Conservation (phyloP, 2,888 invertebrate genomes). For the Galerucella nymphaeae region DNA sequence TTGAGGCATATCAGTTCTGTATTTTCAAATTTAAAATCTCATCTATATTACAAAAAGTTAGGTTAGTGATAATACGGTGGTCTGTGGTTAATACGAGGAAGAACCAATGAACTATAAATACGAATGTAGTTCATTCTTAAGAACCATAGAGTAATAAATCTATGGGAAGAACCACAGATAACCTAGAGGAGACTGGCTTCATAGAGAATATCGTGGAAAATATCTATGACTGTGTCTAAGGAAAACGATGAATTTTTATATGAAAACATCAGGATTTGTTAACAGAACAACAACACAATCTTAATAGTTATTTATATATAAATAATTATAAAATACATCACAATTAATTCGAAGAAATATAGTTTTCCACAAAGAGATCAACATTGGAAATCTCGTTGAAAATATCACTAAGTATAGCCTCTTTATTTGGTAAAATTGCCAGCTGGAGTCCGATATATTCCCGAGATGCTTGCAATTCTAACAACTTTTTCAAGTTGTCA, state of each 20-base stretch:
- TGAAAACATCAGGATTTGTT: background rate
- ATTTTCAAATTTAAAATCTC: background rate
- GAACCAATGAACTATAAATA: too few species aligned
- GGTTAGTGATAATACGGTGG: too few species aligned
- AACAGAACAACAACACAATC: background rate
- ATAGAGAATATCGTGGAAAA: too few species aligned
- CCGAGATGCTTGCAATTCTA: conserved; percentile 49
- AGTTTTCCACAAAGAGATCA: conserved; percentile 52
- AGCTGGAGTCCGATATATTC: conserved; percentile 50
- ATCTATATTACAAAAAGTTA: background rate
- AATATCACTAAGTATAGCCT: conserved; percentile 47
- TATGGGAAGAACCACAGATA: too few species aligned
- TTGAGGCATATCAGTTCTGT: conserved; percentile 75
- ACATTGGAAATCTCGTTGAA: conserved; percentile 50
- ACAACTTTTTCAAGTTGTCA: conserved; percentile 47
- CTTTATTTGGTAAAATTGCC: conserved; percentile 48
- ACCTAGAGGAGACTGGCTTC: too few species aligned
- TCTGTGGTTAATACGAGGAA: too few species aligned
- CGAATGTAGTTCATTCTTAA: too few species aligned
- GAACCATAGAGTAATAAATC: too few species aligned
- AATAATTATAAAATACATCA: conserved; percentile 27
- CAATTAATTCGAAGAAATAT: conserved; percentile 47
- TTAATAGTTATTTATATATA: conserved; percentile 6
- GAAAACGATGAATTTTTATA: too few species aligned
- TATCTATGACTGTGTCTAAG: too few species aligned